Base-by-base conservation (phyloP, 2,797 vertebrate species). In the Danionella dracula region DNA sequence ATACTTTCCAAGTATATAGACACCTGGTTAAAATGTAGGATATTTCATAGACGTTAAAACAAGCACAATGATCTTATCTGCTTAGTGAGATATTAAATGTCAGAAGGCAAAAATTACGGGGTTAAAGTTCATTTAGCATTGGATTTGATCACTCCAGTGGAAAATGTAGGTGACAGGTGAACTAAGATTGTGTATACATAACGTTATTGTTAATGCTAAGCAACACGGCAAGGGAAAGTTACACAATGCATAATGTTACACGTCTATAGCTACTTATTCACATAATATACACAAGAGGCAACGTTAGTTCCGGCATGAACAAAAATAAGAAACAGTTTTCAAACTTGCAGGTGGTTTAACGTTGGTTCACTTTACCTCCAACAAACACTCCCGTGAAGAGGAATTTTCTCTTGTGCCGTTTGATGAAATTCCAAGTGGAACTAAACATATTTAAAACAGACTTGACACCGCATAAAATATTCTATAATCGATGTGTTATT, bases 371-470 rank as follows among this genome's bases (percentile, higher is more conserved):
- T 65, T 53, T 71, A 98, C 95, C 94, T 87, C 95, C 94, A 46
- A 92, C 86, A 58, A 92, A 81, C 11, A 90, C 92, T 75, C 95
- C 95, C 32, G 92, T 69, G 72, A 92, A 90, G 57, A 99, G 82
- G 57, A 93, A 94, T 55, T 97, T 99, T 86, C 85, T 93, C 83
- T 90, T 96, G 78, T 98, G 95, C 15, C 94, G 93, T 84, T 94
- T 96, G 5, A 96, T 74, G 78, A 97, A 99, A 82, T 82, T 91
- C 93, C 95, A 97, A 9, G 80, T 75, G 0, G 94, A 90, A 5
- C 86, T 87, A 56, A 97, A 86, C 95, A 99, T 99, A 15, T 19
- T 85, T 21, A 8, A 21, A 38, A 40, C 7, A 11, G 1, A 38
- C 4, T 23, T 21, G 4, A 34, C 49, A 35, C 16, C 5, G 4